Percentiles rank a stretch among this genome's conserved stretches.
Evolutionary conservation across 2,888 invertebrate genomes (phyloP).

Genomic region (Sminthurinus aureus): DNA sequence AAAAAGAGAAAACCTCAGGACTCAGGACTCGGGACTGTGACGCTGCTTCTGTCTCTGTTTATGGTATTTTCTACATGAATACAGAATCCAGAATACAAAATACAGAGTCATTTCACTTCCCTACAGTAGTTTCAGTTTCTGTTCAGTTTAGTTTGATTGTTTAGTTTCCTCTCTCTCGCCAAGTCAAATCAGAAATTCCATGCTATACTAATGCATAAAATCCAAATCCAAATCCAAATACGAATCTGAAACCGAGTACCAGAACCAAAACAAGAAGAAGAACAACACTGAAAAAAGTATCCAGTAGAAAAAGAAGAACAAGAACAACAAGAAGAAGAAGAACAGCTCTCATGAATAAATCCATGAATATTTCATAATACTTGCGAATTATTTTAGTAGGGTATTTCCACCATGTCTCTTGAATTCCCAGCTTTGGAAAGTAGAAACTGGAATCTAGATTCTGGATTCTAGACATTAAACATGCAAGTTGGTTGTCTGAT

Average conservation of each 20-base stretch:
- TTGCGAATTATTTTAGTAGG: constrained; percentile 17
- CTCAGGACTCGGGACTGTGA: no score
- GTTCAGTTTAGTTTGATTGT: background rate
- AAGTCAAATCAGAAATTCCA: background rate
- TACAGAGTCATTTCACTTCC: background rate
- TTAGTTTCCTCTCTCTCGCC: background rate
- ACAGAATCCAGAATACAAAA: background rate
- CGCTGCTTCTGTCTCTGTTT: background rate
- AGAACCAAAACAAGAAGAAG: no score
- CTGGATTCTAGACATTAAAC: no score
- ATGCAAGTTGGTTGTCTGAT: no score
- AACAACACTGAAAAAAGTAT: background rate
- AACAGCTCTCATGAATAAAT: constrained; percentile 16
- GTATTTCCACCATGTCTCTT: no score
- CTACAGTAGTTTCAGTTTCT: background rate
- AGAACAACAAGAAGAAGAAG: background rate
- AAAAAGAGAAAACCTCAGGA: no score
- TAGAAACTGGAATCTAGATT: no score
- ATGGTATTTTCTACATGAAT: background rate
- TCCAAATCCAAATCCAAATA: background rate
- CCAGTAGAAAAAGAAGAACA: background rate
- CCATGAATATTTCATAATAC: constrained; percentile 23
- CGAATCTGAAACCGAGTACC: background rate
- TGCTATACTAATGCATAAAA: background rate
- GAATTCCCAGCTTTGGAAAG: no score